Evolutionary conservation across 2,797 vertebrate genomes (phyloP), one percentile per base, ranked within the genome.

Genomic region (Streptopelia turtur): DNA sequence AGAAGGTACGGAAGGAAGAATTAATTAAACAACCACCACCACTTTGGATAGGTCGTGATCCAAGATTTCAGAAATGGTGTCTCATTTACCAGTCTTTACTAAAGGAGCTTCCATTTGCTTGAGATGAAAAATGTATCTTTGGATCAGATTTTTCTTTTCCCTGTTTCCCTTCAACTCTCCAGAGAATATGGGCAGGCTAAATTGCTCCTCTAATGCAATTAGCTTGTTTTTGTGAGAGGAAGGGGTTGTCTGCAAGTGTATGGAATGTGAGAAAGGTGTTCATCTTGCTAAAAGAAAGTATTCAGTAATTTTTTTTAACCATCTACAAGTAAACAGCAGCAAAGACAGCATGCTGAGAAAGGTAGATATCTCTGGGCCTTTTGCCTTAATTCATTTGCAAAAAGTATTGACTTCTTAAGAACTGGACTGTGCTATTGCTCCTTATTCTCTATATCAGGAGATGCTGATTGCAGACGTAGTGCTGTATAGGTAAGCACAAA

Each of bases 201-300:
- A 82, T 13, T 90, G 70, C 50, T 93, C 27, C 49, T 87, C 47
- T 77, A 59, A 95, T 82, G 93, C 74, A 37, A 68, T 84, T 80
- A 79, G 39, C 60, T 86, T 79, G 66, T 43, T 39, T 84, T 64
- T 79, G 49, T 74, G 78, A 43, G 63, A 94, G 55, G 77, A 80
- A 89, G 66, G 70, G 30, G 35, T 81, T 90, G 63, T 72, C 59
- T 89, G 55, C 74, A 77, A 89, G 60, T 4, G 10, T 41, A 30
- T 70, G 59, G 25, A 76, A 76, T 81, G 56, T 5, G 6, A 89
- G 70, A 60, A 79, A 61, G 33, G 30, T 89, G 77, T 76, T 89
- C 39, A 56, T 88, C 52, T 89, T 76, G n/a, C 70, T 84, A 13
- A 69, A 49, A 64, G 23, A 70, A 87, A 82, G 84, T 25, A 71